Conservation (phyloP, 2,113 vertebrate species). For the Morone chrysops region DNA sequence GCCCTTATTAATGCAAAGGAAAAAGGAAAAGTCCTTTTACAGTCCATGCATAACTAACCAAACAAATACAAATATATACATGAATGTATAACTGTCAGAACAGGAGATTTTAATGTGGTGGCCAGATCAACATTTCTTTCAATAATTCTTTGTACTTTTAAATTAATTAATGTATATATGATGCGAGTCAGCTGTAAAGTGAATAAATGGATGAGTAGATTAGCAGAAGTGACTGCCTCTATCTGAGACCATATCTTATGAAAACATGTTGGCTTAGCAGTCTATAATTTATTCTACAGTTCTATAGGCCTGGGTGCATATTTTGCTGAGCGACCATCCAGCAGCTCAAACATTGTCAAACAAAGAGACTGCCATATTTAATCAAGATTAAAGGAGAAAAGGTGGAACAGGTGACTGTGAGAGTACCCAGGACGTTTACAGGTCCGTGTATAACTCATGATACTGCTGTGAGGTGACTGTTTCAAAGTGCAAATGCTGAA, state of each 20-base stretch:
- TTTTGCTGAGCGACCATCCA: slow-evolving; percentile 18
- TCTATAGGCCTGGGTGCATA: slow-evolving; percentile 12
- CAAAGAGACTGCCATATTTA: slow-evolving; percentile 42
- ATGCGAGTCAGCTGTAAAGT: slow-evolving; percentile 14
- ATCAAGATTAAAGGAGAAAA: slow-evolving; percentile 56
- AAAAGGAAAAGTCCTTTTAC: not conserved
- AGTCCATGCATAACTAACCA: not conserved
- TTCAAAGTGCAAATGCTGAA: not conserved
- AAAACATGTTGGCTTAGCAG: slow-evolving; percentile 42
- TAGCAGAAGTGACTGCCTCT: slow-evolving; percentile 28
- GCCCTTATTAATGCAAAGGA: no score
- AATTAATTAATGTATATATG: not conserved
- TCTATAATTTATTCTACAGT: slow-evolving; percentile 39
- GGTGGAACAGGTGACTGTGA: slow-evolving; percentile 43
- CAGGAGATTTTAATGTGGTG: not conserved
- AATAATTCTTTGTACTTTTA: not conserved
- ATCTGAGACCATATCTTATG: slow-evolving; percentile 4
- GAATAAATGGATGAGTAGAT: slow-evolving; percentile 46
- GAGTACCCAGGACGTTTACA: slow-evolving; percentile 23
- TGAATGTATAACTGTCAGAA: not conserved
- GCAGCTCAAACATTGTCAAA: slow-evolving; percentile 59
- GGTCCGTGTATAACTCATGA: not conserved
- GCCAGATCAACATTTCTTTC: not conserved
- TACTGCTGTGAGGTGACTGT: not conserved
- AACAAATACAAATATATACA: not conserved